Base-by-base conservation (phyloP, 2,888 invertebrate genomes). In the Operophtera brumata region DNA sequence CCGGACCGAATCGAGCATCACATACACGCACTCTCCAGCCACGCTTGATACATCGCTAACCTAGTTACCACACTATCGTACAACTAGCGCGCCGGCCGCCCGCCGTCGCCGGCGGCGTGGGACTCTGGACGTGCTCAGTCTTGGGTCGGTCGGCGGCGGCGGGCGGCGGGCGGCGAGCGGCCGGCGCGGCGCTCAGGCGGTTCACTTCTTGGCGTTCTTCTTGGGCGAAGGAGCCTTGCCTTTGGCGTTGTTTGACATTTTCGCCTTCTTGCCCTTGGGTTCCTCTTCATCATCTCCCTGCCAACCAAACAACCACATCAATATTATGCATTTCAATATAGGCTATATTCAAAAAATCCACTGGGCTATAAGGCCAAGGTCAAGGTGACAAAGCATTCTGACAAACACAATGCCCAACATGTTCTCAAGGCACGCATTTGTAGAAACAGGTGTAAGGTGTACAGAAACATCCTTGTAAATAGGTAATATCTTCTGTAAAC, bases 241-340 rank as follows among this genome's bases (percentile, higher is more conserved):
- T 84, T 93, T 93, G 77, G 92, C 91, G 73, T 93, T 93, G 84
- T 93, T 93, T 71, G 93, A 92, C 82, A 94, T 86, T 90, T 94
- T 94, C 83, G 93, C 92, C 77, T 94, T 94, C 86, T 95, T 95
- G 84, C 93, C 94, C 86, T 95, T 95, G 70, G 95, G 94, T 82
- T 94, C 94, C 14, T 95, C 95, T 60, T 95, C 95, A 14, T 94
- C 94, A 58, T 94, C 94, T 55, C 93, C 93, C 84, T 94, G 77
- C 12, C 62, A 70, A 54, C 30, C 41, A 49, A 61, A 52, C 54
- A 30, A 36, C 35, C 3, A 2, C 10, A 36, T 30, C 32, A 44
- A 35, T n/a, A 34, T 8, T 39, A n/a, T 37, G 32, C 32, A n/a
- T n/a, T 11, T n/a, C n/a, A 34, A 3, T 30, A 30, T 3, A 8